phyloP scores from a whole-genome alignment of 2,113 vertebrate genomes.

The Leuciscus idus region DNA sequence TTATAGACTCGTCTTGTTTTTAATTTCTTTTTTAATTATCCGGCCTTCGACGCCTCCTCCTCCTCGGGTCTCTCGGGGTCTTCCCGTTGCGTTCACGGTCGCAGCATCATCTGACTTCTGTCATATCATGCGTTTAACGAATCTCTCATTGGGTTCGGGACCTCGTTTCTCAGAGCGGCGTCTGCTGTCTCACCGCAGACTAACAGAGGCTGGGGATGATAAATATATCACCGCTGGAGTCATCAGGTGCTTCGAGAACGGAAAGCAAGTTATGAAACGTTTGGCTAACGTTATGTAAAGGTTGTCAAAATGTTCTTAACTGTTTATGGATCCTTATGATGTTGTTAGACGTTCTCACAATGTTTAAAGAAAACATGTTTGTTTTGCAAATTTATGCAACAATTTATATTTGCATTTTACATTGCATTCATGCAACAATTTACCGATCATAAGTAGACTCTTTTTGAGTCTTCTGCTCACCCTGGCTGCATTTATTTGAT shows the following conservation, averaged over 20 bases:
- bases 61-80: not conserved
- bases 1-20: conserved; percentile 7
- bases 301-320: no score
- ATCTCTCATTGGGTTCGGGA: not conserved
- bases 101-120: not conserved
- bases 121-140: not conserved
- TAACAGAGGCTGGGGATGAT: not conserved
- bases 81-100: not conserved
- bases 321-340: not conserved
- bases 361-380: not conserved
- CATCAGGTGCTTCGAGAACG: not conserved
- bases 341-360: not conserved
- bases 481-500: not conserved
- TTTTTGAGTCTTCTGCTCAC: no score
- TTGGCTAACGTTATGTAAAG: not conserved
- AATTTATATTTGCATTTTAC: not conserved
- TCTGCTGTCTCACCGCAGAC: not conserved
- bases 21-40: conserved; percentile 45
- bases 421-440: not conserved
- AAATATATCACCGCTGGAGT: not conserved
- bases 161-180: not conserved
- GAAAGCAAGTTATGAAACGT: not conserved
- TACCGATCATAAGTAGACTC: not conserved
- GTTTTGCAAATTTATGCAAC: not conserved
- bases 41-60: not conserved